Base-by-base conservation (phyloP, 2,797 vertebrate species). In the Chromobotia macracanthus region DNA sequence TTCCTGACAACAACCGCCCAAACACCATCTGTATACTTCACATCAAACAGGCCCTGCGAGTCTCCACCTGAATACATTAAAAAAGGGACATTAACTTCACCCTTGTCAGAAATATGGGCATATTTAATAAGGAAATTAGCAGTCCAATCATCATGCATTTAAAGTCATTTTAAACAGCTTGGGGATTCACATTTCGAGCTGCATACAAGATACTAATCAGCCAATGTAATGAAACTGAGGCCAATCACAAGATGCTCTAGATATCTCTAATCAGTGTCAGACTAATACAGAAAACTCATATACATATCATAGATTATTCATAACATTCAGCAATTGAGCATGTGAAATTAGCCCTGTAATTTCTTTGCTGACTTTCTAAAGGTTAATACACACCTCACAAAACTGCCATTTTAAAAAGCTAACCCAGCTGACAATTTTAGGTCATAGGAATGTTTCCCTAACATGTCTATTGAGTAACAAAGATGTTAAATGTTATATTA, bases 1-100 rank as follows among this genome's bases (percentile, higher is more conserved):
- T 92, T 94, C 87, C 87, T 93, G 76, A 95, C 93, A 69, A 92
- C 92, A 31, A 96, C 92, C 23, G 93, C 94, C 93, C 95, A 96
- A 83, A 95, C 94, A 68, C 92, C 92, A 70, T 93, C 92, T 73
- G 93, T 83, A 72, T 94, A 93, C 87, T 93, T 93, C 80, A 95
- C 72, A 84, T 89, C 93, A 90, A 95, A 96, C 76, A 94, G 93
- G 58, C 93, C 94, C 81, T 91, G 88, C 8, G 90, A 86, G 87
- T 96, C 95, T 19, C 94, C 95, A 83, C 94, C 95, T 96, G 82
- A 84, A 82, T 80, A 84, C 82, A 87, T 80, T 83, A 28, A 9
- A 85, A 16, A 19, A 23, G 79, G 1, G 76, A 85, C 60, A 73
- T 67, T 19, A 13, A 67, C 72, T 73, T 74, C 25, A 63, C 63